Base-by-base conservation (phyloP, 2,113 vertebrate genomes). In the Macrotus californicus region DNA sequence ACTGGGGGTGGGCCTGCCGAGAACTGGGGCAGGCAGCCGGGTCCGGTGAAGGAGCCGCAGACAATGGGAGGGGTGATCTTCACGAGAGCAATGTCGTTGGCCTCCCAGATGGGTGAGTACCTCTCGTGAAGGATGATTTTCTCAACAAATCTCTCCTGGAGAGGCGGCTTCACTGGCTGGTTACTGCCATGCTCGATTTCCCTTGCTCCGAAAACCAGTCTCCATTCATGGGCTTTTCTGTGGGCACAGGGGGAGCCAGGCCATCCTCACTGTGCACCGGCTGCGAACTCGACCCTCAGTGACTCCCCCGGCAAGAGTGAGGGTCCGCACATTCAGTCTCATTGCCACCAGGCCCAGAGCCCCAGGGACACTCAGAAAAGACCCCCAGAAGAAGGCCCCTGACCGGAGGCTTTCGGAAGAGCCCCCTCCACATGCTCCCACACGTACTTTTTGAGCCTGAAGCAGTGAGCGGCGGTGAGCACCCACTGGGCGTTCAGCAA, bases 391-490 rank as follows among this genome's bases (percentile, higher is more conserved):
- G 69, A 59, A 21, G 0, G 10, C 16, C 87, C 69, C 36, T 9
- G 48, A n/a, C 11, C 29, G 18, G 16, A 29, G 52, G 54, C 48
- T 6, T 19, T 50, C 73, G 5, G 12, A 6, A 85, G 64, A 4
- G 69, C 66, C 10, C 86, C 84, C 67, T 4, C 12, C 5, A 0
- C 0, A 0, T 0, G 6, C 7, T 0, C 94, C 83, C 76, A 10
- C 61, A 95, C 93, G 0, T 94, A 97, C 97, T 76, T 96, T 54
- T 76, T 93, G 48, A 14, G 48, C 15, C 61, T 39, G 83, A 99
- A 99, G 97, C 99, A 99, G 91, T 99, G 99, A 18, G 98, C 99
- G 0, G 99, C 99, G 19, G 98, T 99, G 4, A 99, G 96, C 87
- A 99, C 96, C 99, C 99, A 99, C 87, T 59, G 73, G 46, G 97